These are phyloP conservation scores for Andrena trimmerana DNA, from an alignment of 2,888 invertebrate genomes.

Conservation along the genomic window DNA sequence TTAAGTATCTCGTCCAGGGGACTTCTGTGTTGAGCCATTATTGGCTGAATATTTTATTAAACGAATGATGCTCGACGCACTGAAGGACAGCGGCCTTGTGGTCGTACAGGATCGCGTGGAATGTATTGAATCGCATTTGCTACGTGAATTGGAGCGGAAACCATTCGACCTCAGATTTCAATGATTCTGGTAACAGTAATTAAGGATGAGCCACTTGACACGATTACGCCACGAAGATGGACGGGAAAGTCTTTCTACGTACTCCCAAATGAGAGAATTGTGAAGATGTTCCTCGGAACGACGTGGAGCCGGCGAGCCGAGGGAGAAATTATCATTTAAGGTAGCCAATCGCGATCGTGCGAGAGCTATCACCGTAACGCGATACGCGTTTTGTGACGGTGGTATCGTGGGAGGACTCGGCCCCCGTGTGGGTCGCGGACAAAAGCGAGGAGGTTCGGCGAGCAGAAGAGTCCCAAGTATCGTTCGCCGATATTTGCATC, in stretches of 20 bases:
- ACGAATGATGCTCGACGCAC: constrained; percentile 41
- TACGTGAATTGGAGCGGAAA: not conserved
- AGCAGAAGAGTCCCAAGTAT: constrained; percentile 38
- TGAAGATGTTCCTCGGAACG: not conserved
- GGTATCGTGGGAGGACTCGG: constrained; percentile 42
- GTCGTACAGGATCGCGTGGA: not conserved
- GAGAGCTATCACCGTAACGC: constrained; percentile 40
- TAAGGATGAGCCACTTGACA: no score
- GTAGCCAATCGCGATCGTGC: not conserved
- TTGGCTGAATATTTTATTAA: constrained; percentile 62
- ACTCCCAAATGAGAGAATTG: not conserved
- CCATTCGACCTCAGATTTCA: not conserved
- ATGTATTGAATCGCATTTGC: constrained; percentile 29
- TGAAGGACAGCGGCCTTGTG: not conserved
- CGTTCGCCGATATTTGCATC: constrained; percentile 64
- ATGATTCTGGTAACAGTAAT: not conserved
- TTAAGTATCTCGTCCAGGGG: constrained; percentile 45
- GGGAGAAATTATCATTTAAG: constrained; percentile 37
- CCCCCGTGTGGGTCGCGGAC: constrained; percentile 50
- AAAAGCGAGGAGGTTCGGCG: constrained; percentile 40
- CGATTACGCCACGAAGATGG: no score
- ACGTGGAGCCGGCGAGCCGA: not conserved
- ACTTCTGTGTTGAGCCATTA: constrained; percentile 44
- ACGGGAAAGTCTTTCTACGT: not conserved
- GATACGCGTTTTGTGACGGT: constrained; percentile 41